These are phyloP conservation scores for Etia nguti DNA, from an alignment of 2,113 vertebrate genomes.

Conservation along the genomic window DNA sequence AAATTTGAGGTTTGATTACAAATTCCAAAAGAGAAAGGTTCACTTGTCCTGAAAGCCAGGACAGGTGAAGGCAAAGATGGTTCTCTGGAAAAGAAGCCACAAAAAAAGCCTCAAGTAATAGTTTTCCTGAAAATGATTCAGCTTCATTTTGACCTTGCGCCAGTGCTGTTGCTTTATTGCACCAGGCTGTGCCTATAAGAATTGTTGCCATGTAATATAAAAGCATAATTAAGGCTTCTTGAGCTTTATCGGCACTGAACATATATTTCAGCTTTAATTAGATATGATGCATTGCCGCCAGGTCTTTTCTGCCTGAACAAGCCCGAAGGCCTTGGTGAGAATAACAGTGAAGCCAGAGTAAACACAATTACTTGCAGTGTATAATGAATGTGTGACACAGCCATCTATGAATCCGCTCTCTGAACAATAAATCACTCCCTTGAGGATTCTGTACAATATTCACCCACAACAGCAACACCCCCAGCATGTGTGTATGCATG, in stretches of 20 bases:
- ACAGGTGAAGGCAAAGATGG: not conserved
- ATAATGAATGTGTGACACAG: not conserved
- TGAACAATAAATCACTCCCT: not conserved
- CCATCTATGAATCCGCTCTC: not conserved
- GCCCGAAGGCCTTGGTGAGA: not conserved
- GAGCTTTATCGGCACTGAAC: not conserved
- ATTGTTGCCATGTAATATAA: not conserved
- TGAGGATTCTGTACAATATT: not conserved
- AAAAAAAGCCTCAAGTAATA: not conserved
- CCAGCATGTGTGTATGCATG: not conserved
- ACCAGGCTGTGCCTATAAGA: not conserved
- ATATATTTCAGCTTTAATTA: constrained; percentile 4
- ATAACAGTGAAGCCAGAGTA: not conserved
- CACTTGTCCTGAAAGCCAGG: not conserved
- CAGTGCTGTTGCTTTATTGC: not conserved
- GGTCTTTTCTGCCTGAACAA: not conserved
- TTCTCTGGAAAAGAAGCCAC: not conserved
- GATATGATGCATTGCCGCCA: not conserved
- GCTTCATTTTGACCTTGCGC: not conserved
- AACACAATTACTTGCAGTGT: not conserved
- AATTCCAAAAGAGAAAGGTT: not conserved
- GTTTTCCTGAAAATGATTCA: not conserved
- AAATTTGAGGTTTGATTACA: not conserved
- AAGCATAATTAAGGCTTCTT: not conserved
- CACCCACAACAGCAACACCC: not conserved